Evolutionary conservation across 2,888 invertebrate genomes (phyloP), one percentile per base, ranked within the genome.

Genomic region (Charanyca ferruginea): DNA sequence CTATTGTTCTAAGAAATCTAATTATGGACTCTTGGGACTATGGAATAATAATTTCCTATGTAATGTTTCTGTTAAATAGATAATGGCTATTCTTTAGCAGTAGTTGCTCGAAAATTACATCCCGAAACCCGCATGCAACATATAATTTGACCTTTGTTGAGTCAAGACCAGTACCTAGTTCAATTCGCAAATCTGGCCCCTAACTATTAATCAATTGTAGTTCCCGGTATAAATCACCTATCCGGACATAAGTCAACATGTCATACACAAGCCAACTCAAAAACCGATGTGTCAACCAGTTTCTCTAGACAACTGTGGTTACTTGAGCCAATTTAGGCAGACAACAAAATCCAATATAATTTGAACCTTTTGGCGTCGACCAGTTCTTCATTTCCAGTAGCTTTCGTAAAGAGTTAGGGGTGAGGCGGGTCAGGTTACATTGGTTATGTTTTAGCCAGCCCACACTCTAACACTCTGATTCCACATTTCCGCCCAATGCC

Each of bases 311-410:
- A 87, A 86, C 87, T 85, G 87, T 86, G 86, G 90, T 92, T 94
- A 94, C 94, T 94, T 93, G 89, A 93, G 90, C 91, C 95, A 95
- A 95, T 94, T 95, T 94, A 94, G 86, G 82, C 78, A 81, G 74
- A 85, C 87, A 83, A 83, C 82, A 48, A 73, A 77, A 80, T 77
- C 95, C 94, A 93, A 70, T 79, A 61, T 87, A 76, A 79, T 60
- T 73, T 86, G 94, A 90, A 80, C 93, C 79, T 81, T 88, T 66
- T 71, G 71, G 83, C 84, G 81, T 80, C 79, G 66, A 82, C 79
- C 77, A 81, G 84, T 85, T 86, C 76, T 68, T 53, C 23, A 41
- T 51, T 45, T 68, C 28, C 65, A 69, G 73, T 66, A 48, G 54
- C 58, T 68, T 85, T 80, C 80, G 63, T 77, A 79, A 85, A 81